A percentile compares a stretch with the other conserved stretches of the same genome.
Conservation (phyloP, 2,888 invertebrate species). For the Elgonia sp. region DNA sequence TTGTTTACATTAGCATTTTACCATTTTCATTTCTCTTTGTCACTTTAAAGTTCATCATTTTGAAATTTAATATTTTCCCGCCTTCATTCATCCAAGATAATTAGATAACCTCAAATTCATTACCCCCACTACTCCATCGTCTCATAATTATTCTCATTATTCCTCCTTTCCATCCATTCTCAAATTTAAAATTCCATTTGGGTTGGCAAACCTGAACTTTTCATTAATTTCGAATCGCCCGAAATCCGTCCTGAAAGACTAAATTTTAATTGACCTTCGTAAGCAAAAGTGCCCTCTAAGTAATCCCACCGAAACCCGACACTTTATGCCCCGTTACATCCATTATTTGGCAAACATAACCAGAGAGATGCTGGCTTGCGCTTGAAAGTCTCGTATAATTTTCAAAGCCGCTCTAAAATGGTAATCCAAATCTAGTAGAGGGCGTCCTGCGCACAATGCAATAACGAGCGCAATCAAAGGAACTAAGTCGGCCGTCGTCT, state of each 20-base stretch:
- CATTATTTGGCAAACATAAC: constrained; percentile 24
- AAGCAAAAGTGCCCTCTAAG: neutral
- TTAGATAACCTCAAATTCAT: too few relatives aligned
- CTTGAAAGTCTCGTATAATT: constrained; percentile 23
- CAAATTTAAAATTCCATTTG: too few relatives aligned
- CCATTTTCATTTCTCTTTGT: too few relatives aligned
- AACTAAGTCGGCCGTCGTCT: constrained; percentile 31
- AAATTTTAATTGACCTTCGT: constrained; percentile 5
- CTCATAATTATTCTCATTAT: too few relatives aligned
- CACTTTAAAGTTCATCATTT: too few relatives aligned
- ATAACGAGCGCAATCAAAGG: constrained; percentile 49
- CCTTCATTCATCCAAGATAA: too few relatives aligned
- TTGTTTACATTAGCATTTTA: too few relatives aligned
- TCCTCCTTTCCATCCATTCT: too few relatives aligned
- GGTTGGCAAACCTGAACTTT: neutral
- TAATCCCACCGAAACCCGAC: constrained; percentile 25
- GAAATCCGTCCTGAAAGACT: neutral
- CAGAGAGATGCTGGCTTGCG: neutral
- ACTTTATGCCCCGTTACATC: constrained; percentile 10
- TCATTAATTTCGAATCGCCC: neutral
- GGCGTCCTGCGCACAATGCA: constrained; percentile 21
- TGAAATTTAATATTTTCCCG: too few relatives aligned
- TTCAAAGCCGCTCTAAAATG: constrained; percentile 4
- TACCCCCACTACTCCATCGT: too few relatives aligned
- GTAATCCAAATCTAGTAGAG: constrained; percentile 40